Evolutionary conservation across 1,140 invertebrate genomes (phyloP).

Genomic region (Drosophila paulistorum): DNA sequence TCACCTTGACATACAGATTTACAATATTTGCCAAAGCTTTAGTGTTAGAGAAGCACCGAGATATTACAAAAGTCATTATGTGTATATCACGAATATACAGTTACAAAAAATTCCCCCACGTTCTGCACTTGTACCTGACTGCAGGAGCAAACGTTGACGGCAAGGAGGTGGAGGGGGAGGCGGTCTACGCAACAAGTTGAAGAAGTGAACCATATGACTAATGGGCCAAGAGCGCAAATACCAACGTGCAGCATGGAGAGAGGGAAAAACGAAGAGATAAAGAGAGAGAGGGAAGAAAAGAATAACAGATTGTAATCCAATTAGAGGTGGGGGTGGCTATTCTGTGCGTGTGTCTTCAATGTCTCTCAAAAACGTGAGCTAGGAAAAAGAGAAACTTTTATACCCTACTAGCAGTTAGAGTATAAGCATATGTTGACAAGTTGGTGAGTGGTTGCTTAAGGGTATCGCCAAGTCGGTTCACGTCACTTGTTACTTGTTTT

Average conservation of each 20-base stretch:
- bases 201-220: conserved; percentile 44
- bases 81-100: conserved; percentile 49
- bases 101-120: conserved; percentile 56
- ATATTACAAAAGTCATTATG: conserved; percentile 39
- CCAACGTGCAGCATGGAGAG: conserved; percentile 47
- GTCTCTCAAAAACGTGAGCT: conserved; percentile 26
- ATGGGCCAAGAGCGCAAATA: conserved; percentile 36
- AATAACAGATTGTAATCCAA: conserved; percentile 67
- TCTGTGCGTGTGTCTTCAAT: conserved; percentile 1
- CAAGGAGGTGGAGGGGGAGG: neutral
- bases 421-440: neutral
- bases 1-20: neutral
- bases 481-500: neutral
- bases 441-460: neutral
- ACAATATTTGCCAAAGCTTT: neutral
- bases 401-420: neutral
- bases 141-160: conserved; percentile 16
- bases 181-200: conserved; percentile 66
- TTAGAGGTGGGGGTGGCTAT: conserved; percentile 36
- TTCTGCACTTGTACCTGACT: conserved; percentile 20
- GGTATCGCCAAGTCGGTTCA: neutral
- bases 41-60: neutral
- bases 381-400: conserved; percentile 13
- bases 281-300: conserved; percentile 37
- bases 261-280: conserved; percentile 26